Base-by-base conservation (phyloP, 2,797 vertebrate species). In the Gadopsis marmoratus region DNA sequence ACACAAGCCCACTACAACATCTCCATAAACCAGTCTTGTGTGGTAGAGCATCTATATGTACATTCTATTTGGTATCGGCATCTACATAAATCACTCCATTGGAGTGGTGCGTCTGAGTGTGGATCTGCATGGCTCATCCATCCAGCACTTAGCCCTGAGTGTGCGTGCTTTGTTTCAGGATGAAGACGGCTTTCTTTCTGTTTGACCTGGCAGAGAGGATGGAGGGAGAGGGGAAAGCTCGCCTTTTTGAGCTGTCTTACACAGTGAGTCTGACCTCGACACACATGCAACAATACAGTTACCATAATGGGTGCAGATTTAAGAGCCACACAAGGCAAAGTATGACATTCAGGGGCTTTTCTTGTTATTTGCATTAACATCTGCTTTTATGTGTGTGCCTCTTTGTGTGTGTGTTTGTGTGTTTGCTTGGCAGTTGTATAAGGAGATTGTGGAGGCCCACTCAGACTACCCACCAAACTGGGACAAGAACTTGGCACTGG, bases 121-220 rank as follows among this genome's bases (percentile, higher is more conserved):
- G 79, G 87, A 91, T 93, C 90, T 90, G 87, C 89, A 88, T 91
- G 87, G 88, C 92, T 92, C 82, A 92, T 88, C 90, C 93, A 94
- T 87, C 89, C 93, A 91, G 81, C 65, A 62, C 92, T 93, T 92
- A 94, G 92, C 86, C 66, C 76, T 86, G 91, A 92, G 91, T 86
- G 85, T 89, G 88, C 68, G 64, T 91, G 87, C 81, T 92, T 90
- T 93, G 81, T 91, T 90, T 92, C 93, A 99, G 98, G 96, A 99
- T 99, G 97, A 99, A 98, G 94, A 99, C 96, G 7, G 95, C 98
- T 39, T 99, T 99, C 95, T 99, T 99, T 91, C 95, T 99, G 90
- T 99, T 98, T 90, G 97, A 97, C 92, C 95, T 99, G 78, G 98
- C 97, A 68, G 98, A 96, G 82, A 90, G 88, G 88, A 90, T 94